Evolutionary conservation across 2,888 invertebrate genomes (phyloP).

Genomic region (Rhyacophila evoluta): DNA sequence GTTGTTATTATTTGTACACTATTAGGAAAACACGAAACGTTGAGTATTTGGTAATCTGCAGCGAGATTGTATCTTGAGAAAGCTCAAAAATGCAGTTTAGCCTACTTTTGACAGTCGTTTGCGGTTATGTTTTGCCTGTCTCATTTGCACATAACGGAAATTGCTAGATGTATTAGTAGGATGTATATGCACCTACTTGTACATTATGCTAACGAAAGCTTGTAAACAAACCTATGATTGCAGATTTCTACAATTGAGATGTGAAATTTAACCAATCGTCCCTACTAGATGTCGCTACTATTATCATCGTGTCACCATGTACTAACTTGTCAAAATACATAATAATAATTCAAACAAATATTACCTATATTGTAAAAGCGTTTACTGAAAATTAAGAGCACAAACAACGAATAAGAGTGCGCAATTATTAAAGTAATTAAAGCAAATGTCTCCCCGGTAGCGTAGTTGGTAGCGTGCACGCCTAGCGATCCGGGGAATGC

Average conservation of each 20-base stretch:
- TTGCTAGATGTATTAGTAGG: background rate
- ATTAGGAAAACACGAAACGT: background rate
- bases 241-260: background rate
- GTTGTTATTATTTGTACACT: background rate
- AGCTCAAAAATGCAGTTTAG: constrained; percentile 40
- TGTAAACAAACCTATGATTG: background rate
- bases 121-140: constrained; percentile 46
- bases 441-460: no score
- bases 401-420: no score
- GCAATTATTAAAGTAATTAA: no score
- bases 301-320: background rate
- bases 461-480: no score
- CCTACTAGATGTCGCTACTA: background rate
- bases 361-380: no score
- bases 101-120: constrained; percentile 51
- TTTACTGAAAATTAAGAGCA: no score
- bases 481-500: no score
- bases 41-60: background rate
- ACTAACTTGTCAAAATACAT: background rate
- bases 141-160: constrained; percentile 46
- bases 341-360: no score
- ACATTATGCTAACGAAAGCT: constrained; percentile 3
- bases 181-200: background rate
- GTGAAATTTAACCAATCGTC: background rate
- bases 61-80: constrained; percentile 35